A percentile compares a stretch with the other conserved stretches of the same genome.
phyloP scores from a whole-genome alignment of 1,140 invertebrate genomes.

The Halesus radiatus region DNA sequence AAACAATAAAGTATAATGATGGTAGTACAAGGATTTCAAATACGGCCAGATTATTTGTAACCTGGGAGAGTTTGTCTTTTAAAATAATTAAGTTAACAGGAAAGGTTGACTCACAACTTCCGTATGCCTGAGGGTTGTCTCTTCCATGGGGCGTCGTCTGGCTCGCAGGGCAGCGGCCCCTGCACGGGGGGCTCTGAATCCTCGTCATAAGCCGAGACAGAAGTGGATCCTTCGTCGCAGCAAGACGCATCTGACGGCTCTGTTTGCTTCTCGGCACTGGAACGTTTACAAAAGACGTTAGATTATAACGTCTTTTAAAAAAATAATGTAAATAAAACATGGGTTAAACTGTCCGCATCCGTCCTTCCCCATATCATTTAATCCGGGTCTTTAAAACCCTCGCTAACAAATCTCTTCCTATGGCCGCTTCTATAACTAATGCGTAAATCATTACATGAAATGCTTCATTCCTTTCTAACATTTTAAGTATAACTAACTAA shows the following conservation, averaged over 20 bases:
- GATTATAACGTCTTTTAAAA: background rate
- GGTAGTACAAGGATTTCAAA: too few relatives aligned
- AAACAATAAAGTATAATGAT: too few relatives aligned
- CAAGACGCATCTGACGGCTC: conserved; percentile 47
- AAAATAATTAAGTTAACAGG: too few relatives aligned
- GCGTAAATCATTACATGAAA: too few relatives aligned
- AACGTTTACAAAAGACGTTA: background rate
- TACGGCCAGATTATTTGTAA: too few relatives aligned
- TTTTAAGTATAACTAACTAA: too few relatives aligned
- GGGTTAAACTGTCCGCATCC: background rate
- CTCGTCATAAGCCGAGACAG: conserved; percentile 61
- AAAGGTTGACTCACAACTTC: conserved; percentile 87
- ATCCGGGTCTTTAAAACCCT: too few relatives aligned
- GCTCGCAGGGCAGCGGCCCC: conserved; percentile 95
- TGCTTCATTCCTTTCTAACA: too few relatives aligned
- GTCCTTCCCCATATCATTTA: too few relatives aligned
- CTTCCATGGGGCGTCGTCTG: conserved; percentile 95
- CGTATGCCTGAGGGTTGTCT: conserved; percentile 88
- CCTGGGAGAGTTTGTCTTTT: too few relatives aligned
- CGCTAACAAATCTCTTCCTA: too few relatives aligned
- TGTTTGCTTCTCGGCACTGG: conserved; percentile 1
- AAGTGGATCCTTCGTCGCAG: conserved; percentile 47
- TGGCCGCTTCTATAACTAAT: too few relatives aligned
- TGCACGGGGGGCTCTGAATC: conserved; percentile 91
- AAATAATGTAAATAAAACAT: background rate